These are phyloP conservation scores for Cheilosia vulpina DNA, from an alignment of 2,888 invertebrate genomes.

Conservation along the genomic window DNA sequence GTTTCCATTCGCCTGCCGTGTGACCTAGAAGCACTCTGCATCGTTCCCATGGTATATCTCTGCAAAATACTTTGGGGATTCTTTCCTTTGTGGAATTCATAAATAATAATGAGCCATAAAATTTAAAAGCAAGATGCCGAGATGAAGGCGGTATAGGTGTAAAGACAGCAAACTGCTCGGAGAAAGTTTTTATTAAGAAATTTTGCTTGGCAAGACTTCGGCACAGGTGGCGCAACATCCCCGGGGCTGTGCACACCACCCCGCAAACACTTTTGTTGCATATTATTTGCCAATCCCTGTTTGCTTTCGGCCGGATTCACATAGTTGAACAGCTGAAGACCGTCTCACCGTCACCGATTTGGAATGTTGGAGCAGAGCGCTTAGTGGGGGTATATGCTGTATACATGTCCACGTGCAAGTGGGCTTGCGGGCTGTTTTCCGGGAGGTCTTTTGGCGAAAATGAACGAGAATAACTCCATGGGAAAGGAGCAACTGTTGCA, in stretches of 20 bases:
- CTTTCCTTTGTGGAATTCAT: conserved; percentile 65
- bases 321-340: conserved; percentile 47
- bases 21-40: conserved; percentile 26
- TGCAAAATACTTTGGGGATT: conserved; percentile 40
- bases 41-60: conserved; percentile 18
- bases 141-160: neutral
- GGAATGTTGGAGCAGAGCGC: neutral
- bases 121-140: conserved; percentile 58
- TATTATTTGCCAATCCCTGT: conserved; percentile 68
- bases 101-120: conserved; percentile 75
- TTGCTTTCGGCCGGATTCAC: conserved; percentile 49
- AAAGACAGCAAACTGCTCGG: conserved; percentile 41
- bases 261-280: conserved; percentile 54
- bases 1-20: conserved; percentile 33
- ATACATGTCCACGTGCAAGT: conserved; percentile 14
- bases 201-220: conserved; percentile 36
- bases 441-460: conserved; percentile 19
- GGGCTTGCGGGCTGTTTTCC: conserved; percentile 19
- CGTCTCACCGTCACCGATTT: conserved; percentile 19
- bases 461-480: conserved; percentile 69
- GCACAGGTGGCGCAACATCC: conserved; percentile 47
- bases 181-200: conserved; percentile 71
- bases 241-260: conserved; percentile 15
- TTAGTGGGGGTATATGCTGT: conserved; percentile 34
- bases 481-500: conserved; percentile 75